These are phyloP conservation scores for Thaumetopoea pityocampa DNA, from an alignment of 1,140 invertebrate genomes.

Conservation along the genomic window DNA sequence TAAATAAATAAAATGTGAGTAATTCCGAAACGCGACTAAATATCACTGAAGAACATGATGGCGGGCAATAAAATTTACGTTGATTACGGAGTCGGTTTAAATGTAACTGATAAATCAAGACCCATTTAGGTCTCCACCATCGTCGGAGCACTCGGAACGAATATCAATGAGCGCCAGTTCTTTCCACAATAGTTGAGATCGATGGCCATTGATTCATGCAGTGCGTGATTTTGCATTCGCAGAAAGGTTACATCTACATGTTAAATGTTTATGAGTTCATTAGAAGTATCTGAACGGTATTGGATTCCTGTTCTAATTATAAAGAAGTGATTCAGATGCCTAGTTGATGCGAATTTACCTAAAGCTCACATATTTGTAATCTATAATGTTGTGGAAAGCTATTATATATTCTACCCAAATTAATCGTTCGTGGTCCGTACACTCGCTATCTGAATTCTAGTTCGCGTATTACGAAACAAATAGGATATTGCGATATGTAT, in stretches of 20 bases:
- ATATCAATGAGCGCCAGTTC: slow-evolving; percentile 5
- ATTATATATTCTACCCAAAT: slow-evolving; percentile 14
- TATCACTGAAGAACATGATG: slow-evolving; percentile 17
- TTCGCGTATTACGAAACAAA: too few species aligned
- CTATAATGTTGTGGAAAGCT: slow-evolving; percentile 23
- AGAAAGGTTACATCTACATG: slow-evolving; percentile 51
- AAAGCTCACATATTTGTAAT: slow-evolving; percentile 44
- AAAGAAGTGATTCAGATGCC: slow-evolving; percentile 51
- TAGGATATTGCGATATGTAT: too few species aligned
- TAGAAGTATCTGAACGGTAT: slow-evolving; percentile 46
- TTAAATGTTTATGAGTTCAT: slow-evolving; percentile 37
- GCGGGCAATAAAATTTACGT: slow-evolving; percentile 19
- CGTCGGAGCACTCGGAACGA: slow-evolving; percentile 6
- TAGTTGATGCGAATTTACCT: slow-evolving; percentile 43
- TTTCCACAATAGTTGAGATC: slow-evolving; percentile 12
- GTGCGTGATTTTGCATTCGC: slow-evolving; percentile 43
- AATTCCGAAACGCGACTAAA: slow-evolving; percentile 2
- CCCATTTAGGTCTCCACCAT: slow-evolving; percentile 2
- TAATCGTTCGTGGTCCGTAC: too few species aligned
- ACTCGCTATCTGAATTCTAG: too few species aligned
- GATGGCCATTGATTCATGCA: slow-evolving; percentile 24
- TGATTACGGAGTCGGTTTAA: slow-evolving; percentile 20
- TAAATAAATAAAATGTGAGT: too few species aligned
- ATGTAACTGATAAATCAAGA: slow-evolving; percentile 7
- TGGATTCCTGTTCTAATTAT: slow-evolving; percentile 61